phyloP scores from a whole-genome alignment of 2,113 vertebrate species.

The Formicarius rufipectus region DNA sequence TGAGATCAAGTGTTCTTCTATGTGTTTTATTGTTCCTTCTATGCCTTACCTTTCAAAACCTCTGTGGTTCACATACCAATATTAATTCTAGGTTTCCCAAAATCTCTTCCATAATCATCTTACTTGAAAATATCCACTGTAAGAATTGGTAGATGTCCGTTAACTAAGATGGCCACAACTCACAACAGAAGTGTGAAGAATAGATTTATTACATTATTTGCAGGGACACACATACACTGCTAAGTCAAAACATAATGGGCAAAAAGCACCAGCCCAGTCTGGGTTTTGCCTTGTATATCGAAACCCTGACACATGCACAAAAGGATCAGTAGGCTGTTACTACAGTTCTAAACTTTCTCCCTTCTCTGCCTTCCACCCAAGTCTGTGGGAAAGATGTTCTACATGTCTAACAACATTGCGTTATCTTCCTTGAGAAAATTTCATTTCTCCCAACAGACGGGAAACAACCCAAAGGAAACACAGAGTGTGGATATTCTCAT shows the following conservation, averaged over 20 bases:
- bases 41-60: background rate
- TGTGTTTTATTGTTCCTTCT: background rate
- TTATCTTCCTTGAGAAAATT: background rate
- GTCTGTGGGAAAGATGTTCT: background rate
- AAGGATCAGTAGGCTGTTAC: background rate
- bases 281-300: background rate
- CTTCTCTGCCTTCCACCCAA: background rate
- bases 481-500: background rate
- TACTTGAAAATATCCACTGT: background rate
- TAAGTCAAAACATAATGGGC: background rate
- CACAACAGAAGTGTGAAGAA: background rate
- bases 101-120: background rate
- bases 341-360: background rate
- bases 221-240: background rate
- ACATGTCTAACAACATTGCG: background rate
- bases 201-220: background rate
- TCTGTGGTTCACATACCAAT: background rate
- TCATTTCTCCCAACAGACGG: background rate
- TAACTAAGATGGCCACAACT: background rate
- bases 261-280: background rate
- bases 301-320: background rate
- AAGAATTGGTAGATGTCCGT: background rate
- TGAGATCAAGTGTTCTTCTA: background rate
- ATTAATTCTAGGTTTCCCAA: background rate
- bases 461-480: background rate